A percentile compares a stretch with the other conserved stretches of the same genome.
phyloP scores from a whole-genome alignment of 2,113 vertebrate genomes.

The Proteles cristata region DNA sequence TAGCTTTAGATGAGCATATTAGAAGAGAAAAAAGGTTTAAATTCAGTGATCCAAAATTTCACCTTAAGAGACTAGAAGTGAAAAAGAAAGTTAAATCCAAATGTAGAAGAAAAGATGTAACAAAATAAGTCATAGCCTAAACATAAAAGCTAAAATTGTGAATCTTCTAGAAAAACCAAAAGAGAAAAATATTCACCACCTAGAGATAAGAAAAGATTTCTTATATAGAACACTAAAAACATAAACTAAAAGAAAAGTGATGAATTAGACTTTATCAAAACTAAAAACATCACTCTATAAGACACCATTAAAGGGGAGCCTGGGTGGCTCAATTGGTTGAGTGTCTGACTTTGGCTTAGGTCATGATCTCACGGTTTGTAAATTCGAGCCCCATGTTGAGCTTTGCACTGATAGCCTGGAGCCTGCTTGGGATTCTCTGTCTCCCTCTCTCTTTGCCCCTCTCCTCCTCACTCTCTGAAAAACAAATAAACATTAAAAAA shows the following conservation, averaged over 20 bases:
- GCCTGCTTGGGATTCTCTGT: too few relatives aligned
- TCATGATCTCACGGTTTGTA: too few relatives aligned
- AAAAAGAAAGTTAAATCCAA: neutral
- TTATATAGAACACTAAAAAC: neutral
- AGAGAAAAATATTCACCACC: neutral
- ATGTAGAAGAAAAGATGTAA: neutral
- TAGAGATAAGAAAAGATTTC: neutral
- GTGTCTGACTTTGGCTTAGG: too few relatives aligned
- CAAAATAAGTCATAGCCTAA: neutral
- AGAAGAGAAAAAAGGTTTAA: neutral
- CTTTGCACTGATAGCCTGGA: too few relatives aligned
- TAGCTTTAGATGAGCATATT: neutral
- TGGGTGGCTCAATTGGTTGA: too few relatives aligned
- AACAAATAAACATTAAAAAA: too few relatives aligned
- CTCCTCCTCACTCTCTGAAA: too few relatives aligned
- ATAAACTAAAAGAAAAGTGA: neutral
- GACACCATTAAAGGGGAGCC: neutral
- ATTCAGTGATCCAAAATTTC: neutral
- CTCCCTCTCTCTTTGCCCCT: too few relatives aligned
- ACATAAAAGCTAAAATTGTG: neutral
- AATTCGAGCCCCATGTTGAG: too few relatives aligned
- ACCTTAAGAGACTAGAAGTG: neutral
- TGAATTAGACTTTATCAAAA: constrained; percentile 1
- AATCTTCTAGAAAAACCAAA: neutral
- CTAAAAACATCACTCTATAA: neutral